Conservation (phyloP, 2,113 vertebrate genomes). For the Melanerpes aurifrons region DNA sequence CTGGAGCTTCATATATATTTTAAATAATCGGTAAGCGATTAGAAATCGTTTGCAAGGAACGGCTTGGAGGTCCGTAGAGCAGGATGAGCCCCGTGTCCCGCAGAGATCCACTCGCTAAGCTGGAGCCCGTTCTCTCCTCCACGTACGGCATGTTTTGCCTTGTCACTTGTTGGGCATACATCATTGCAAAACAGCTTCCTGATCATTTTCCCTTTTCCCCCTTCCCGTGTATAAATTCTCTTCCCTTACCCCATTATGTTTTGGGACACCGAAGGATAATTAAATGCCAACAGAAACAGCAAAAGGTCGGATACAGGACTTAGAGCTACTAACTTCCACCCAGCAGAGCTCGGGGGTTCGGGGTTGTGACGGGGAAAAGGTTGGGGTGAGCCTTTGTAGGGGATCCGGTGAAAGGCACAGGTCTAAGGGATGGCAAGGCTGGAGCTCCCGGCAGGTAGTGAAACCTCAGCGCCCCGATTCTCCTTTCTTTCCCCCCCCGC, state of each 20-base stretch:
- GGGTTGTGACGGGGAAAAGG: background rate
- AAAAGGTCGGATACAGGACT: background rate
- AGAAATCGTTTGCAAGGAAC: background rate
- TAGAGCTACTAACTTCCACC: background rate
- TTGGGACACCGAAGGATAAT: background rate
- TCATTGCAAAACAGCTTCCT: background rate
- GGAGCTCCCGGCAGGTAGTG: background rate
- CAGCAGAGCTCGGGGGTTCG: background rate
- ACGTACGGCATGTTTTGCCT: background rate
- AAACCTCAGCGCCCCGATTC: background rate
- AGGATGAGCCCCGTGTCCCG: background rate
- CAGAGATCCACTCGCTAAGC: background rate
- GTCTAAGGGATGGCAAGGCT: background rate
- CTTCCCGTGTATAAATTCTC: background rate
- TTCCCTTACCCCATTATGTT: background rate
- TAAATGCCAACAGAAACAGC: background rate
- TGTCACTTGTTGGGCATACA: background rate
- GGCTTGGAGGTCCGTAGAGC: background rate
- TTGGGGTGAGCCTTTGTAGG: background rate
- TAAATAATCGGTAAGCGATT: background rate
- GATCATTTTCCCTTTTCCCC: background rate
- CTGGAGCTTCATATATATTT: background rate
- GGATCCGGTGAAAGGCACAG: background rate
- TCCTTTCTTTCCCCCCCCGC: background rate
- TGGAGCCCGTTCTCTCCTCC: background rate